Base-by-base conservation (phyloP, 2,888 invertebrate genomes). In the Lithophane leautieri region DNA sequence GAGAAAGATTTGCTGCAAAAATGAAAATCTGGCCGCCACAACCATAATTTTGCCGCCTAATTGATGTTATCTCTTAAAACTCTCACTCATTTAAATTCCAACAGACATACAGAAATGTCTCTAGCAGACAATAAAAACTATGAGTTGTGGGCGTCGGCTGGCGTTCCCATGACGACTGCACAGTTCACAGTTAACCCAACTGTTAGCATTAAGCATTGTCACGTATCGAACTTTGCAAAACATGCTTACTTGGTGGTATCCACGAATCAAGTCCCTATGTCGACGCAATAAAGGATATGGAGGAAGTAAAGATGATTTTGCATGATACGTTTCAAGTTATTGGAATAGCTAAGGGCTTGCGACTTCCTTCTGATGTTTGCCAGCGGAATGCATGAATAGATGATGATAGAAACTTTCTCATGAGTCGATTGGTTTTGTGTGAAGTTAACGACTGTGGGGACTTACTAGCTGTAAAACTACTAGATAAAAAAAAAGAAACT, bases 171-270 rank as follows among this genome's bases (percentile, higher is more conserved):
- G 93, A 93, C 93, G 91, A 89, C 87, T 89, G 86, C 89, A 92
- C 92, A 90, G 93, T 94, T 94, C 90, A 93, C 94, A 92, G 94
- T 94, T 94, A 93, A 80, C 86, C 88, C 90, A 91, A 91, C 92
- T 89, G 90, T 90, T 89, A 85, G 86, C 84, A 87, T 87, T 87
- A 81, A 84, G 84, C 86, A 90, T 90, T 89, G 91, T 90, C 91
- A 89, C 87, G 89, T 90, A 90, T 86, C 86, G 81, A 88, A 84
- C 86, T 87, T 84, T 75, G 77, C 88, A 88, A 88, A 75, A 81
- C 73, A 73, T 50, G 44, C 11, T 71, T 66, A 58, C 67, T 76
- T 78, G 71, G 75, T 76, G 73, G 81, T 82, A 82, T 80, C 78
- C 80, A 89, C 81, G 78, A 92, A 89, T 85, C 82, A 86, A 73